These are phyloP conservation scores for Drosophila paramelanica DNA, from an alignment of 2,888 invertebrate genomes.

Conservation along the genomic window DNA sequence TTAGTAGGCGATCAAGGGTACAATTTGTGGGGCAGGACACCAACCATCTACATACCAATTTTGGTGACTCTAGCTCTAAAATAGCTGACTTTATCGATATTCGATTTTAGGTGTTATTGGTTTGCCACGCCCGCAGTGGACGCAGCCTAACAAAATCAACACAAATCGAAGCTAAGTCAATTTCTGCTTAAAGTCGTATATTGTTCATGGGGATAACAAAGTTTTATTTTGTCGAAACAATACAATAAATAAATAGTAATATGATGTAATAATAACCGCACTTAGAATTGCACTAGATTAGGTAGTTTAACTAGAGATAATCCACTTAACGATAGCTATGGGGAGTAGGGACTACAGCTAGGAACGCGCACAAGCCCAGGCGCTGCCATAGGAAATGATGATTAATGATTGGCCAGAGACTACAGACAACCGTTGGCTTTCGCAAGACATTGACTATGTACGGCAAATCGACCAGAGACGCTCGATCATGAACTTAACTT, in stretches of 20 bases:
- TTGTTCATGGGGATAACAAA: slow-evolving; percentile 21
- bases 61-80: too few species aligned
- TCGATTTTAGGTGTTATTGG: too few species aligned
- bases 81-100: too few species aligned
- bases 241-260: slow-evolving; percentile 61
- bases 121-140: too few species aligned
- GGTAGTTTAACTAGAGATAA: slow-evolving; percentile 54
- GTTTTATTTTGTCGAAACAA: slow-evolving; percentile 51
- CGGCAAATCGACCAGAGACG: slow-evolving; percentile 74
- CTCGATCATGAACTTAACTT: slow-evolving; percentile 73
- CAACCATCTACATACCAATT: too few species aligned
- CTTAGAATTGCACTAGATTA: slow-evolving; percentile 47
- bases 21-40: too few species aligned
- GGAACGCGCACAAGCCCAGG: slow-evolving; percentile 28
- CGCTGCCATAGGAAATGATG: slow-evolving; percentile 47
- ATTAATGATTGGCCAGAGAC: slow-evolving; percentile 58
- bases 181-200: not conserved
- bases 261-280: slow-evolving; percentile 56
- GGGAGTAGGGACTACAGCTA: slow-evolving; percentile 52
- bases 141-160: too few species aligned
- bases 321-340: slow-evolving; percentile 44
- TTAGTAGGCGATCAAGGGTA: too few species aligned
- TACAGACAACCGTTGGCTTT: slow-evolving; percentile 63
- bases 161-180: not conserved
- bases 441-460: slow-evolving; percentile 75